These are phyloP conservation scores for Drosophila persimilis DNA, from an alignment of 1,140 invertebrate genomes.

Conservation along the genomic window DNA sequence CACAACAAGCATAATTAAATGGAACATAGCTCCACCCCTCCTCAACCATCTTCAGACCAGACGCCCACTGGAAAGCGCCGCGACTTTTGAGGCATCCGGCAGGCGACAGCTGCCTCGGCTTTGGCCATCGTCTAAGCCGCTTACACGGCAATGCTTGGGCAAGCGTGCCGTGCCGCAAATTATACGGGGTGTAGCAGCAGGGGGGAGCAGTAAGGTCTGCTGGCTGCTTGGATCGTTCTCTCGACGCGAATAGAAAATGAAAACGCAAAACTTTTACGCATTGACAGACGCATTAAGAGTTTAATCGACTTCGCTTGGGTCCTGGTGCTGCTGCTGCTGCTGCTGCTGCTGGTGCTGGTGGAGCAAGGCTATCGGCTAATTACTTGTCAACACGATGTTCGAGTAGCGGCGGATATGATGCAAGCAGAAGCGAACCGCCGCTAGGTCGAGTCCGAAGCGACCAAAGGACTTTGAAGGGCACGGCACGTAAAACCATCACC, in stretches of 20 bases:
- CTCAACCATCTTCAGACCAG: not conserved
- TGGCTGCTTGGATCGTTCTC: too few species aligned
- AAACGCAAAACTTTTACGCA: constrained; percentile 27
- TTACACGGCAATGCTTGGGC: constrained; percentile 1
- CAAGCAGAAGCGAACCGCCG: too few species aligned
- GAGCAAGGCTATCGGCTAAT: constrained; percentile 12
- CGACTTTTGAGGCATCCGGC: not conserved
- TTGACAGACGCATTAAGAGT: constrained; percentile 47
- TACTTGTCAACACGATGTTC: constrained; percentile 34
- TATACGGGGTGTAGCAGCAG: constrained; percentile 6
- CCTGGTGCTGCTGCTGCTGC: not conserved
- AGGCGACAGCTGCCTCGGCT: constrained; percentile 29
- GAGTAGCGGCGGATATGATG: not conserved
- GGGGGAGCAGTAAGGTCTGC: constrained; percentile 1
- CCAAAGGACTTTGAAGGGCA: too few species aligned
- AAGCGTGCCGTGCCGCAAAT: constrained; percentile 13
- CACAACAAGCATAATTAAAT: constrained; percentile 44
- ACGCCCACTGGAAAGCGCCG: not conserved
- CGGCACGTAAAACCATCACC: too few species aligned
- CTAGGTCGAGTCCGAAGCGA: too few species aligned
- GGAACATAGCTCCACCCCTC: not conserved
- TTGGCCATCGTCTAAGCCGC: constrained; percentile 29
- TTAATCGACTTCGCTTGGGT: constrained; percentile 32
- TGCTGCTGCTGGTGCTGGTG: not conserved
- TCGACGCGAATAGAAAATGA: too few species aligned